Percentiles rank a stretch among this genome's conserved stretches.
Conservation (phyloP, 1,140 invertebrate species). For the Zaprionus vittiger region DNA sequence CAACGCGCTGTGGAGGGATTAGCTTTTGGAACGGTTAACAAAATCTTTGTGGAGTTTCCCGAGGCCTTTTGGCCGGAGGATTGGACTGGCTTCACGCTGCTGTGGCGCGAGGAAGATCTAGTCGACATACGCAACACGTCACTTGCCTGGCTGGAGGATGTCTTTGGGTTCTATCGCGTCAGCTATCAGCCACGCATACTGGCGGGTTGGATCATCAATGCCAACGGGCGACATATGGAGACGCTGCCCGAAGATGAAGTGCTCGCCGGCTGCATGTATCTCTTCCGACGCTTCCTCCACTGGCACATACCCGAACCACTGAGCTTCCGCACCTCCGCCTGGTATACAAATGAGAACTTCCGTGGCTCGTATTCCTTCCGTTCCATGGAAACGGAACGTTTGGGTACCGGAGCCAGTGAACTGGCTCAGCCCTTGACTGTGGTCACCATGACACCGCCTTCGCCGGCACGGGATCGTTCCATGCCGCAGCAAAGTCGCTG, state of each 20-base stretch:
- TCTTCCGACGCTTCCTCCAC: constrained; percentile 84
- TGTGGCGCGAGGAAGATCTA: constrained; percentile 87
- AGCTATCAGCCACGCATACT: constrained; percentile 89
- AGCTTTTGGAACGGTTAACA: constrained; percentile 90
- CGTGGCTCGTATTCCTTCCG: constrained; percentile 90
- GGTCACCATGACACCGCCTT: constrained; percentile 58
- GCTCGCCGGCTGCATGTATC: constrained; percentile 83
- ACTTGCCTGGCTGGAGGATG: constrained; percentile 87
- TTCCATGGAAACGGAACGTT: constrained; percentile 86
- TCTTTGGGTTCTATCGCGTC: constrained; percentile 89
- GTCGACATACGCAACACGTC: constrained; percentile 85
- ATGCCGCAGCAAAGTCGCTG: constrained; percentile 67
- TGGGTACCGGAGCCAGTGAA: constrained; percentile 85
- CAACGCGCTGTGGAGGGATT: constrained; percentile 87
- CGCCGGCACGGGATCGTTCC: constrained; percentile 16
- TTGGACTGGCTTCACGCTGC: constrained; percentile 85
- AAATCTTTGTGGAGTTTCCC: constrained; percentile 90
- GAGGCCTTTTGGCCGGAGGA: constrained; percentile 88
- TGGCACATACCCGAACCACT: constrained; percentile 71
- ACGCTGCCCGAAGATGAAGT: constrained; percentile 85
- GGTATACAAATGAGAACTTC: constrained; percentile 89
- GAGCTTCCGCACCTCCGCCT: constrained; percentile 84
- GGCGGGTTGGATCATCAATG: constrained; percentile 87
- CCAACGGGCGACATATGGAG: constrained; percentile 86
- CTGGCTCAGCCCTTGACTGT: constrained; percentile 84